Evolutionary conservation across 2,888 invertebrate genomes (phyloP), one percentile per base, ranked within the genome.

Genomic region (Nebria salina): DNA sequence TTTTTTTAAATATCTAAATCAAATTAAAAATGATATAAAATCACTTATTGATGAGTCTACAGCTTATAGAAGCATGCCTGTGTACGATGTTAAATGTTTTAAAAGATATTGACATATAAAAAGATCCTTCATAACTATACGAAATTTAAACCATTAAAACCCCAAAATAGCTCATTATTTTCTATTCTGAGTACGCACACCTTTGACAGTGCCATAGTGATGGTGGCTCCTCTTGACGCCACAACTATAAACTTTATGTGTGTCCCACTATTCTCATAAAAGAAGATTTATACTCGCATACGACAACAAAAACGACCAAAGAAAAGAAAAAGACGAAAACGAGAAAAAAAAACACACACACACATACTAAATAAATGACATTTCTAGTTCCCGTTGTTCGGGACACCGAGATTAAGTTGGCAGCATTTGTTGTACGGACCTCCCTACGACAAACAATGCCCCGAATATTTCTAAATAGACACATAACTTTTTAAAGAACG

Each of bases 391-490:
- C 76, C 76, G 81, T 81, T 81, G 81, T 81, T 81, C 65, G 72
- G 76, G 72, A 75, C 68, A 41, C 74, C 42, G 76, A 76, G 81
- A 81, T 81, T 81, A 81, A 81, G 81, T 81, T 81, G 81, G 81
- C 76, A 81, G 81, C 72, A 41, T 15, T 66, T 74, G 79, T 75
- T 68, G 75, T 79, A 41, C 26, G 64, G 81, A 81, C 81, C 81
- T 76, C 81, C 81, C 43, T 76, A 81, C 43, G 81, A 76, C 76
- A 81, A 74, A 81, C 81, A 81, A 81, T 76, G 73, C 76, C 76
- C 81, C 76, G 72, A 76, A 80, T 80, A 80, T 81, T 81, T 81
- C 76, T 81, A 81, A 81, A 81, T 81, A 81, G 81, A 81, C 76
- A 81, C 76, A 76, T 81, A 81, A 81, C 76, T 72, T 41, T 43